Conservation (phyloP, 1,140 invertebrate species). For the Charaxes varanes region DNA sequence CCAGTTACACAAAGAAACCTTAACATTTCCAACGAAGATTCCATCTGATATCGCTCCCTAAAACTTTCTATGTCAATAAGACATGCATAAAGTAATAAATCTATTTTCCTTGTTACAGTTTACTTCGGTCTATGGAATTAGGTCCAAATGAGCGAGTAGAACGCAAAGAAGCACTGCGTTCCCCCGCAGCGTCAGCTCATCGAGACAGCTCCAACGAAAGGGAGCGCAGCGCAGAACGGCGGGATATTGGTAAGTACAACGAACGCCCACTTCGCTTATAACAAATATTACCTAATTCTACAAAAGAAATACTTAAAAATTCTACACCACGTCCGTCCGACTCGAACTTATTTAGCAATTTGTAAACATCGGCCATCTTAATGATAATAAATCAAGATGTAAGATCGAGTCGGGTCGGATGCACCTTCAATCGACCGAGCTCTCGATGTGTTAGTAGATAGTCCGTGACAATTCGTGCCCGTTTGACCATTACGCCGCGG, state of each 20-base stretch:
- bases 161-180: constrained; percentile 48
- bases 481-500: constrained; percentile 38
- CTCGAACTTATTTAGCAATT: constrained; percentile 19
- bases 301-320: constrained; percentile 4
- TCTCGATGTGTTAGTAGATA: constrained; percentile 41
- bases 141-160: constrained; percentile 74
- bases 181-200: constrained; percentile 72
- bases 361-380: constrained; percentile 5
- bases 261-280: neutral
- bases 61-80: no score
- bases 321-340: constrained; percentile 9
- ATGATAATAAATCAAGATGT: constrained; percentile 6
- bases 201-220: constrained; percentile 56
- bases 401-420: constrained; percentile 22
- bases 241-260: constrained; percentile 57
- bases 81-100: neutral
- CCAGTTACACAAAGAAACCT: no score
- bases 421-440: constrained; percentile 15
- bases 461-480: constrained; percentile 35
- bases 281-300: constrained; percentile 1
- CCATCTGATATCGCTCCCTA: no score
- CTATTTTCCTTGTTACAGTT: constrained; percentile 72
- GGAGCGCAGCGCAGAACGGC: constrained; percentile 60
- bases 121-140: constrained; percentile 86
- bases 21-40: no score